A percentile compares a stretch with the other conserved stretches of the same genome.
Conservation (phyloP, 1,140 invertebrate genomes). For the Camponotus pennsylvanicus region DNA sequence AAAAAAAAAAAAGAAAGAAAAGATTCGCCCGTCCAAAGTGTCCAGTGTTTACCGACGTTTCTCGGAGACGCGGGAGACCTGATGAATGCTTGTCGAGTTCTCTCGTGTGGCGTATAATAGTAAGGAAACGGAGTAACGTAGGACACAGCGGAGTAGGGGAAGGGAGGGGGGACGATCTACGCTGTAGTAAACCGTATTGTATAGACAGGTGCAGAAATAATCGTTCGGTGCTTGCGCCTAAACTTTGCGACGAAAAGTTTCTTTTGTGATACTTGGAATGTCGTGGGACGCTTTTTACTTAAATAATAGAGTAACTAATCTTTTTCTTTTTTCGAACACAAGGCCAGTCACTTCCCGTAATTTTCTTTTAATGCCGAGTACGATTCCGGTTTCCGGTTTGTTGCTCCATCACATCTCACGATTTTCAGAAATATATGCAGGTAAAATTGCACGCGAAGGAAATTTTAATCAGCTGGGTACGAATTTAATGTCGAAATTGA, state of each 20-base stretch:
- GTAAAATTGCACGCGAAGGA: too few species aligned
- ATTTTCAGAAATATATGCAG: too few species aligned
- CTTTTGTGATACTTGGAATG: not conserved
- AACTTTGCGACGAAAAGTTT: not conserved
- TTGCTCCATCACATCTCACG: too few species aligned
- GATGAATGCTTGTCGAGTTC: slow-evolving; percentile 37
- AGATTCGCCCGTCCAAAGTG: not conserved
- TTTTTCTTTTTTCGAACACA: too few species aligned
- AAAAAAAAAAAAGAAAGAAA: not conserved
- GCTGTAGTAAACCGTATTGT: slow-evolving; percentile 10
- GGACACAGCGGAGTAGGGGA: too few species aligned
- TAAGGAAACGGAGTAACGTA: slow-evolving; percentile 6
- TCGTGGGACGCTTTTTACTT: too few species aligned
- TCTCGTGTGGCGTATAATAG: slow-evolving; percentile 32
- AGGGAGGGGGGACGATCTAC: not conserved
- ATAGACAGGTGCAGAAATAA: slow-evolving; percentile 1
- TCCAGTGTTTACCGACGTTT: slow-evolving; percentile 31
- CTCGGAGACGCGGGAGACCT: slow-evolving; percentile 22
- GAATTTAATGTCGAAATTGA: too few species aligned
- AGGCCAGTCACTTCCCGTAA: too few species aligned
- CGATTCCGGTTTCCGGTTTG: too few species aligned
- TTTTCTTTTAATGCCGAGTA: too few species aligned
- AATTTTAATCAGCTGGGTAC: too few species aligned
- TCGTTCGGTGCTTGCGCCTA: not conserved
- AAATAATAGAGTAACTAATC: too few species aligned